These are phyloP conservation scores for Phasia obesa DNA, from an alignment of 2,888 invertebrate species.

Conservation along the genomic window DNA sequence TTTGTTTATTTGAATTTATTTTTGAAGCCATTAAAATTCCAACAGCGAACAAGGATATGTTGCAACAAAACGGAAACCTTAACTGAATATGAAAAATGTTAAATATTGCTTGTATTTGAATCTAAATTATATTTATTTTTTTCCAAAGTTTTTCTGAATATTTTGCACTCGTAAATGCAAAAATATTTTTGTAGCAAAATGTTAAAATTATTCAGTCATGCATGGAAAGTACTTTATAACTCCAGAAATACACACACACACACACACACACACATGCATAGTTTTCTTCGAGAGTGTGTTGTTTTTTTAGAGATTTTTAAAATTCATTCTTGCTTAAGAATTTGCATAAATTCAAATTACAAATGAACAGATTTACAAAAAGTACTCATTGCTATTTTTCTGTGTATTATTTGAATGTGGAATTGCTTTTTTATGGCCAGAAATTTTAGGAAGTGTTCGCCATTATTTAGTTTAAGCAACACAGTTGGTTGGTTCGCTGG, in stretches of 20 bases:
- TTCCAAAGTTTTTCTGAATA: neutral
- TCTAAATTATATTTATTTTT: neutral
- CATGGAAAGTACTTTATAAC: conserved; percentile 44
- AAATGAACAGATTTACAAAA: conserved; percentile 50
- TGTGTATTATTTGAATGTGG: conserved; percentile 24
- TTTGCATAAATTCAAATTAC: conserved; percentile 56
- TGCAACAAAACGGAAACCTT: conserved; percentile 40
- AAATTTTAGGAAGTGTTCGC: neutral
- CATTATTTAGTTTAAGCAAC: conserved; percentile 24
- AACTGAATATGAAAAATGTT: conserved; percentile 53
- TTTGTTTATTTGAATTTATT: neutral
- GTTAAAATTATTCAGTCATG: conserved; percentile 67
- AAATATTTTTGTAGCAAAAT: conserved; percentile 46
- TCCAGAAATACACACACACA: neutral
- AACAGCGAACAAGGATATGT: neutral
- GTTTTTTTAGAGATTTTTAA: neutral
- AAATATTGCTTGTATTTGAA: neutral
- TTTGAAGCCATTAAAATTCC: conserved; percentile 27
- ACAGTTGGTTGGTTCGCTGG: conserved; percentile 1
- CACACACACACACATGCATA: no score
- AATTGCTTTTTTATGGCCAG: neutral
- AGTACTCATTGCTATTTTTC: conserved; percentile 24
- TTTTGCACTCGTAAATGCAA: conserved; percentile 39
- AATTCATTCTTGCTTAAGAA: conserved; percentile 23
- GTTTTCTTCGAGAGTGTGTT: neutral